Conservation (phyloP, 2,113 vertebrate species). For the Chitala chitala region DNA sequence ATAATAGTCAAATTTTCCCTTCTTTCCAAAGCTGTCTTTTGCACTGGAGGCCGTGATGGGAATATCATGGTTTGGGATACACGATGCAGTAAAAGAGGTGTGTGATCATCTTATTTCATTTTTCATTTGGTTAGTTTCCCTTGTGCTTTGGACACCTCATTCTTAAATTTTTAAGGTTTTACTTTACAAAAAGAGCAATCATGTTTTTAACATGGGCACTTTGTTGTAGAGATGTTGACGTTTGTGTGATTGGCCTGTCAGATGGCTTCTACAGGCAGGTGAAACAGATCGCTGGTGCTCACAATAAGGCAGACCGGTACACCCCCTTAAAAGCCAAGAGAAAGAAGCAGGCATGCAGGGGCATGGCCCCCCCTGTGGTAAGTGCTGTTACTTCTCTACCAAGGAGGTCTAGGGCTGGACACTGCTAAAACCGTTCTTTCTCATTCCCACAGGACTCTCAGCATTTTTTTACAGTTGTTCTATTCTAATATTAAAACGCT, state of each 20-base stretch:
- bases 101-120: neutral
- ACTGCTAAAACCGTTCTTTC: neutral
- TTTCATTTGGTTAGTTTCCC: neutral
- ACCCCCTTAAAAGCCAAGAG: slow-evolving; percentile 75
- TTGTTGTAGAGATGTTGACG: neutral
- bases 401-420: neutral
- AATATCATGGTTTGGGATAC: slow-evolving; percentile 98
- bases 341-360: slow-evolving; percentile 63
- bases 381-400: slow-evolving; percentile 31
- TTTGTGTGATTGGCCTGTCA: slow-evolving; percentile 41
- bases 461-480: slow-evolving; percentile 92
- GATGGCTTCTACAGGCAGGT: slow-evolving; percentile 93
- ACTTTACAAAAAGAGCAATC: no score
- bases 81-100: slow-evolving; percentile 95
- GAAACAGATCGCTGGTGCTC: slow-evolving; percentile 90
- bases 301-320: slow-evolving; percentile 77
- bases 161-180: no score
- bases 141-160: no score
- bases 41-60: slow-evolving; percentile 90
- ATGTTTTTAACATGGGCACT: neutral
- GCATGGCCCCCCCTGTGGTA: slow-evolving; percentile 89
- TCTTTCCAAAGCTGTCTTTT: slow-evolving; percentile 78
- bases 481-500: slow-evolving; percentile 85
- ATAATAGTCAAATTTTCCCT: neutral
- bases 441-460: slow-evolving; percentile 74